These are phyloP conservation scores for Carabus problematicus DNA, from an alignment of 2,888 invertebrate genomes.

Conservation along the genomic window DNA sequence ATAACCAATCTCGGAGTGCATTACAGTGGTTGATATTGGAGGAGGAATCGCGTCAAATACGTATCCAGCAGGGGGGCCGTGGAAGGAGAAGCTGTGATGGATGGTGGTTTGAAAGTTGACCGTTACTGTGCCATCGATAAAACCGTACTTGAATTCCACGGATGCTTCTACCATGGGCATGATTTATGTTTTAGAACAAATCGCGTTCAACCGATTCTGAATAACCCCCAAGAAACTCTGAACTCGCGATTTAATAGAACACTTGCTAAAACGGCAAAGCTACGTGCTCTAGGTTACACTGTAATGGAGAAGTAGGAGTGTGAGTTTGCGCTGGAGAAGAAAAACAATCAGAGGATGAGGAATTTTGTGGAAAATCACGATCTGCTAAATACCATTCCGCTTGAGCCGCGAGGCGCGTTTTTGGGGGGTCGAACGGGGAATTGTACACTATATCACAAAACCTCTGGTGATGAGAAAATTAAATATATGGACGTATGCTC, in stretches of 20 bases:
- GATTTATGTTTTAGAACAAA: too few relatives aligned
- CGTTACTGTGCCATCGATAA: neutral
- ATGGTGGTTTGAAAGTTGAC: neutral
- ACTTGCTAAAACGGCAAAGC: too few relatives aligned
- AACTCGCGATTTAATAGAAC: neutral
- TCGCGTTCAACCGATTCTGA: neutral
- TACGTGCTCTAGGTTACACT: neutral
- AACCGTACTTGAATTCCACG: neutral
- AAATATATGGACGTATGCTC: too few relatives aligned
- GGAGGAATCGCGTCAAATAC: neutral
- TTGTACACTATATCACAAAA: too few relatives aligned
- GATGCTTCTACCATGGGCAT: too few relatives aligned
- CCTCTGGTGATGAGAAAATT: too few relatives aligned
- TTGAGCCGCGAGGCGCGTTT: slow-evolving; percentile 48
- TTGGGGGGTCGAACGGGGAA: too few relatives aligned
- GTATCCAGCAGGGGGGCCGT: neutral
- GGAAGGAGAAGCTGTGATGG: neutral
- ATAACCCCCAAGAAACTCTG: neutral
- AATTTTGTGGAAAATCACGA: neutral
- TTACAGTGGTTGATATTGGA: slow-evolving; percentile 19
- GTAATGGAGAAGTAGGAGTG: slow-evolving; percentile 2
- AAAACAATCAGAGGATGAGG: neutral
- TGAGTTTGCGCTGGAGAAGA: neutral
- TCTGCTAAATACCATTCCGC: neutral
- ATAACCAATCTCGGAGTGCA: slow-evolving; percentile 16